Evolutionary conservation across 1,140 invertebrate genomes (phyloP).

Genomic region (Cheumatopsyche charites): DNA sequence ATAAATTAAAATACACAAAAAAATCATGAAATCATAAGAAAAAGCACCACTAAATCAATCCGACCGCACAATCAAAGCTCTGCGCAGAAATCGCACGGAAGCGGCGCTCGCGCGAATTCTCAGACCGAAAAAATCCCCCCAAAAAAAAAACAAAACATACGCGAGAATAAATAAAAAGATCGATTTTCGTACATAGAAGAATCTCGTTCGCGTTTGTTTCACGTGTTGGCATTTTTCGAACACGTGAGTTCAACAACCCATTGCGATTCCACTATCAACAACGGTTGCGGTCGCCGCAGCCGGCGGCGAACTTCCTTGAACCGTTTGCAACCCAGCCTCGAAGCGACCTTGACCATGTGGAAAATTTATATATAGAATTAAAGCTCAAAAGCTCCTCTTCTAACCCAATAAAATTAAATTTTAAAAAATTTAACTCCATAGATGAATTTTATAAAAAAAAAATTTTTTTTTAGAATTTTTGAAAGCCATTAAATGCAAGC

Average conservation of each 20-base stretch:
- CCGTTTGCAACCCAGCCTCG: background rate
- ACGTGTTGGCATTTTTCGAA: conserved; percentile 24
- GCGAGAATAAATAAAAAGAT: background rate
- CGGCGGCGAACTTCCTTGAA: conserved; percentile 21
- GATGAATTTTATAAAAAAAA: background rate
- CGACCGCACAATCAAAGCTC: too few relatives aligned
- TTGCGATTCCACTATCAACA: conserved; percentile 23
- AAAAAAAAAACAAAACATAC: background rate
- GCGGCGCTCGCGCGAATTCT: too few relatives aligned
- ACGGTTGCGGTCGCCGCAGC: conserved; percentile 3
- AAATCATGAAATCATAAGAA: too few relatives aligned
- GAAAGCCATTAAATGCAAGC: background rate
- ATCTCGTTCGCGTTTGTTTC: conserved; percentile 13
- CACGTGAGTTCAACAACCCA: conserved; percentile 26
- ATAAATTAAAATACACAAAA: too few relatives aligned
- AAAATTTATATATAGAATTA: background rate
- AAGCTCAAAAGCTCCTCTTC: too few relatives aligned
- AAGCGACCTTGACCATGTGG: conserved; percentile 1
- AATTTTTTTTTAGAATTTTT: background rate
- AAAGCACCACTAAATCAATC: too few relatives aligned
- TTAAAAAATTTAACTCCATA: background rate
- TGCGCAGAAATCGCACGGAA: too few relatives aligned
- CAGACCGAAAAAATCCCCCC: too few relatives aligned
- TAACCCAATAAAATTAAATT: too few relatives aligned
- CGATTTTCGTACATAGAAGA: background rate